These are phyloP conservation scores for Nyctibius grandis DNA, from an alignment of 2,797 vertebrate genomes.

Conservation along the genomic window DNA sequence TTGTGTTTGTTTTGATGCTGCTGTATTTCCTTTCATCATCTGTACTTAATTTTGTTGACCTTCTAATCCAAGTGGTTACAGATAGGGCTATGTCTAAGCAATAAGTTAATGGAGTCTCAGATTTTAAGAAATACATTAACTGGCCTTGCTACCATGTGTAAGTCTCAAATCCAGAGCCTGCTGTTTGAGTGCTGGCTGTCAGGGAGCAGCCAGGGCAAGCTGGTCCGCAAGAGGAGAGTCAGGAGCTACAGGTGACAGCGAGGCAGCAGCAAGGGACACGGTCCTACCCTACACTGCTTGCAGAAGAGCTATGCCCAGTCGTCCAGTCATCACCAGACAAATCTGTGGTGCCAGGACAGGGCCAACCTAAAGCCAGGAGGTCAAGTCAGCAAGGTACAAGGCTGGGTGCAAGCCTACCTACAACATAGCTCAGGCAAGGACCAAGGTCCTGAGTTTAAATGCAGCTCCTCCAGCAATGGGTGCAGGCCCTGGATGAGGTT, in stretches of 20 bases:
- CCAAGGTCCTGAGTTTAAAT: neutral
- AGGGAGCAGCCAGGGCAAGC: neutral
- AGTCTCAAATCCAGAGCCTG: neutral
- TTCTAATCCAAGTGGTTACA: neutral
- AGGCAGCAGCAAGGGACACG: neutral
- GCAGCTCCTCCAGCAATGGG: neutral
- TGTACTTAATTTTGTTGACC: neutral
- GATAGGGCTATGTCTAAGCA: neutral
- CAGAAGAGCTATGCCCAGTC: neutral
- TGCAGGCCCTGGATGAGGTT: neutral
- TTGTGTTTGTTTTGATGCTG: neutral
- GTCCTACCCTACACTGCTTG: fast-evolving
- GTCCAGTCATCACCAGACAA: neutral
- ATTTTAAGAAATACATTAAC: neutral
- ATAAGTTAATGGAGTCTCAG: neutral
- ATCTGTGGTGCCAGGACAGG: neutral
- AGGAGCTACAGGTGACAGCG: neutral
- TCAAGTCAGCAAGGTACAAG: neutral
- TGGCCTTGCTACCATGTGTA: neutral
- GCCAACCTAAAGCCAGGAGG: neutral
- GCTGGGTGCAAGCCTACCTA: neutral
- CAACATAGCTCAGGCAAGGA: neutral
- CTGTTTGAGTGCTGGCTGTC: neutral
- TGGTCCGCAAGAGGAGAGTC: neutral
- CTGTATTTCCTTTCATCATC: neutral